These are phyloP conservation scores for Myrmecobius fasciatus DNA, from an alignment of 2,113 vertebrate genomes.

Conservation along the genomic window DNA sequence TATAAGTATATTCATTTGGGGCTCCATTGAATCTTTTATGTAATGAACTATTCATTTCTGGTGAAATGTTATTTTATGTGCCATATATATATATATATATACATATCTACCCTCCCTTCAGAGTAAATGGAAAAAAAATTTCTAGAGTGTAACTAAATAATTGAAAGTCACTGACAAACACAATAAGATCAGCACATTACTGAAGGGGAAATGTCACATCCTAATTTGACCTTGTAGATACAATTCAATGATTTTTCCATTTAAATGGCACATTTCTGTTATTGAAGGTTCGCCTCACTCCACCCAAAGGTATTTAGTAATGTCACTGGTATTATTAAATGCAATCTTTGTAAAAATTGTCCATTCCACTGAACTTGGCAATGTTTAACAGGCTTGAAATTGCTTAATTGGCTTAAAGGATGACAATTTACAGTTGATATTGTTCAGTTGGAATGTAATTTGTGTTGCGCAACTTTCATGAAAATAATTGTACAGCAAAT, in stretches of 20 bases:
- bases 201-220: slow-evolving; percentile 39
- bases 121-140: slow-evolving; percentile 24
- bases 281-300: not conserved
- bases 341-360: slow-evolving; percentile 49
- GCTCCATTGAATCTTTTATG: not conserved
- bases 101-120: not conserved
- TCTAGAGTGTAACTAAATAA: slow-evolving; percentile 26
- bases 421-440: slow-evolving; percentile 55
- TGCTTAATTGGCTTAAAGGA: slow-evolving; percentile 59
- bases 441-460: slow-evolving; percentile 56
- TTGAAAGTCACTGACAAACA: slow-evolving; percentile 33
- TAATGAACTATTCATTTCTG: slow-evolving; percentile 4
- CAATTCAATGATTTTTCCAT: slow-evolving; percentile 27
- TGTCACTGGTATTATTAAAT: slow-evolving; percentile 38
- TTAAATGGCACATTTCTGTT: slow-evolving; percentile 20
- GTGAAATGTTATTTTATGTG: slow-evolving; percentile 3
- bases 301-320: slow-evolving; percentile 33
- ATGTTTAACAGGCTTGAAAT: slow-evolving; percentile 55
- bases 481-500: slow-evolving; percentile 51
- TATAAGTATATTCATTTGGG: not conserved
- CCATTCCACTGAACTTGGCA: slow-evolving; percentile 50
- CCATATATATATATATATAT: not conserved
- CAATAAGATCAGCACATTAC: slow-evolving; percentile 15
- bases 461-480: slow-evolving; percentile 33
- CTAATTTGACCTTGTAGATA: not conserved